Base-by-base conservation (phyloP, 1,140 invertebrate species). In the Sminthurides bifidus region DNA sequence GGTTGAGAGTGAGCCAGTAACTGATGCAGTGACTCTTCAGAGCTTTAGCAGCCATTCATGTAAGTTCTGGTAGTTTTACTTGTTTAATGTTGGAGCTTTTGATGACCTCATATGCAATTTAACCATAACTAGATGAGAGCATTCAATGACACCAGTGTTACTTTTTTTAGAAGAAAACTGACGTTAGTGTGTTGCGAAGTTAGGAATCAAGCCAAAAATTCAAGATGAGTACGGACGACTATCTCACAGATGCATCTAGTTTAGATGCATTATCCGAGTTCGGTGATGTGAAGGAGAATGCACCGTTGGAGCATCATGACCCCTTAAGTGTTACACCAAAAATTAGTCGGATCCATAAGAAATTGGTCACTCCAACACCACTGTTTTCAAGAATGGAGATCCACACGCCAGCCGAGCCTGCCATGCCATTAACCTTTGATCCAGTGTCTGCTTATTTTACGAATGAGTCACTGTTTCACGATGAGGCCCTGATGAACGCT, bases 371-470 rank as follows among this genome's bases (percentile, higher is more conserved):
- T 14, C 44, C 44, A 12, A 48, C 44, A 6, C 44, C 44, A 8
- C 44, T 48, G 4, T 48, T 48, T 21, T 48, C 44, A 8, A 26
- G 26, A 27, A 23, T 48, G 8, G 44, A 48, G 10, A 48, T 48
- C 15, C 44, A 27, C 15, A 48, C 44, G 15, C 44, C 44, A 27
- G 44, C 21, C 14, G 8, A 23, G 14, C 12, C 44, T 6, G 8
- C 10, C 6, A 30, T 27, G 4, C 44, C 44, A 12, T 15, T 27
- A 10, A 10, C 10, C 12, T 26, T 27, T 3, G 41, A 45, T n/a
- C 33, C 50, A 1, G 54, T 46, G 29, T 50, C 44, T 19, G 57
- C 52, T 3, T 54, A 59, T 21, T 31, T 59, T 1, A 31, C 54
- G 1, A 52, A 38, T 3, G 26, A 33, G 3, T 31, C 31, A 5